Evolutionary conservation across 2,888 invertebrate species (phyloP), one percentile per base, ranked within the genome.

Genomic region (Dyspetes luteomarginatus): DNA sequence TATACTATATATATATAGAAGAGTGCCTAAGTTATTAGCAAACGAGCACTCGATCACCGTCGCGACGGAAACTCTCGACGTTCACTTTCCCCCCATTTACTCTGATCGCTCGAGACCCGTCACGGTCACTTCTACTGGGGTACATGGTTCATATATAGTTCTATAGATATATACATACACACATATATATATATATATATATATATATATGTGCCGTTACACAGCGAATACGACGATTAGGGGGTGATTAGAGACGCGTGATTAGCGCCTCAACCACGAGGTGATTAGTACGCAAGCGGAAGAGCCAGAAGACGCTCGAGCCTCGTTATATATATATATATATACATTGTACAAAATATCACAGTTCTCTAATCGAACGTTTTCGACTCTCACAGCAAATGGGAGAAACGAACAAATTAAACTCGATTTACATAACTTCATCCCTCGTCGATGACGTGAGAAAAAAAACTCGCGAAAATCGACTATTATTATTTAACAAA

Each of bases 221-320:
- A 48, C 36, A 45, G 24, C 52, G 56, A 30, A 28, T 7, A 19
- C 55, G 64, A 50, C 75, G 43, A 65, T 79, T 74, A 69, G 50
- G 45, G 48, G 41, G 19, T 30, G 64, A 79, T 74, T 74, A 79
- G 79, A 45, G 30, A 62, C 64, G 62, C 30, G 45, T 36, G 64
- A 67, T 67, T 58, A 65, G 48, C 74, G 67, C 60, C 60, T 5
- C 52, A 19, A 36, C 41, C 52, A 50, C 67, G 28, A 15, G 41
- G 17, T 60, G 30, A 74, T 71, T 64, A 64, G 48, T 5, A 24
- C 9, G 48, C 30, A 28, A 45, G 58, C 45, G 30, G 22, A 19
- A 48, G 9, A 19, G 48, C 17, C 12, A 12, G 28, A 28, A 22
- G 19, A 55, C 28, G 17, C 15, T 28, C 30, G 28, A 30, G n/a